These are phyloP conservation scores for Planococcus citri DNA, from an alignment of 1,140 invertebrate genomes.

Conservation along the genomic window DNA sequence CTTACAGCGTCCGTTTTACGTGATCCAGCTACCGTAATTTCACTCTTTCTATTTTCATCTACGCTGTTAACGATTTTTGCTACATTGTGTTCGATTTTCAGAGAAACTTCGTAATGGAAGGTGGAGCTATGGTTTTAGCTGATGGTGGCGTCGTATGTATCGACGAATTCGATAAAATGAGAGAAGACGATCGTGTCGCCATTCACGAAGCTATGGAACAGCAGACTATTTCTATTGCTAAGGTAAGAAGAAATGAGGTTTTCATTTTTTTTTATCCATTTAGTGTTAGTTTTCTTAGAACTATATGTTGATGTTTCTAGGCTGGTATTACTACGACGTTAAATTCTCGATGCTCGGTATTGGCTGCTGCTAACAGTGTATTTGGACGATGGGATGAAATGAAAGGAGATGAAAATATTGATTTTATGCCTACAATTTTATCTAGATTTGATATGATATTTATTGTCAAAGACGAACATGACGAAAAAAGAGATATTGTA, in stretches of 20 bases:
- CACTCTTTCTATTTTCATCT: slow-evolving; percentile 19
- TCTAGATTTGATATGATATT: slow-evolving; percentile 99
- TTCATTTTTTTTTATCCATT: neutral
- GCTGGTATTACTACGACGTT: slow-evolving; percentile 97
- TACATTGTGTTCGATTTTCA: slow-evolving; percentile 34
- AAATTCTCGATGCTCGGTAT: slow-evolving; percentile 93
- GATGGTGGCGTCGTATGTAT: slow-evolving; percentile 99
- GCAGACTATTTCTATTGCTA: slow-evolving; percentile 99
- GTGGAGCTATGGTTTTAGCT: slow-evolving; percentile 98
- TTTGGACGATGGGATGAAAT: slow-evolving; percentile 98
- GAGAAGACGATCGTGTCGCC: slow-evolving; percentile 96
- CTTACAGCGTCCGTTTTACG: slow-evolving; percentile 93
- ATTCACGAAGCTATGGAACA: slow-evolving; percentile 99
- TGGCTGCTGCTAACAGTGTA: slow-evolving; percentile 97
- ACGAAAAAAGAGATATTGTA: slow-evolving; percentile 75
- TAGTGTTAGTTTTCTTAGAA: neutral
- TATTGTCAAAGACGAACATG: slow-evolving; percentile 96
- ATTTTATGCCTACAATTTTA: slow-evolving; percentile 99
- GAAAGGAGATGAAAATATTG: slow-evolving; percentile 97
- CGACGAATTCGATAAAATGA: slow-evolving; percentile 99
- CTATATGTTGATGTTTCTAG: slow-evolving; percentile 34
- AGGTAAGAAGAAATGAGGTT: slow-evolving; percentile 45
- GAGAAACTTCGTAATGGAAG: slow-evolving; percentile 98
- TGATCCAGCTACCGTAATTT: slow-evolving; percentile 74
- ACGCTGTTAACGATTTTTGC: neutral